Percentiles rank a stretch among this genome's conserved stretches.
phyloP scores from a whole-genome alignment of 2,888 invertebrate species.

The Plemyria rubiginata region DNA sequence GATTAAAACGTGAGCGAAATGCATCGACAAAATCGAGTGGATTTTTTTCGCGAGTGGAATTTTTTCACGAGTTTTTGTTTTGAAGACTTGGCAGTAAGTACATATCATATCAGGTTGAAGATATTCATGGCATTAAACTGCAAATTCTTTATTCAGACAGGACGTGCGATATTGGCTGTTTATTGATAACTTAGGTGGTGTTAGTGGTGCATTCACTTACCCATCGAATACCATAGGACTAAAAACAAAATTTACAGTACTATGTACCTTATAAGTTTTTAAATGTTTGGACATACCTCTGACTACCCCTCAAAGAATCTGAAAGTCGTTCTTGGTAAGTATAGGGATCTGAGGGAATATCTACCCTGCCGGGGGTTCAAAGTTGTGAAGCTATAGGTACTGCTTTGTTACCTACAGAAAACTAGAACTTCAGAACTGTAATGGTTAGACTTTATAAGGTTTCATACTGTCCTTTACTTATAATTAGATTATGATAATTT shows the following conservation, averaged over 20 bases:
- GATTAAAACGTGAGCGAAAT: constrained; percentile 7
- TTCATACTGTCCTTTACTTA: constrained; percentile 25
- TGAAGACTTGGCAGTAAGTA: not conserved
- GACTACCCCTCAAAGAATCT: too few relatives aligned
- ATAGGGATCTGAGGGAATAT: too few relatives aligned
- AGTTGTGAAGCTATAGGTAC: too few relatives aligned
- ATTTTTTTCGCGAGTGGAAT: constrained; percentile 11
- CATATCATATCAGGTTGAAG: not conserved
- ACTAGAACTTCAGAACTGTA: not conserved
- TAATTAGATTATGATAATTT: constrained; percentile 36
- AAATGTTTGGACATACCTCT: too few relatives aligned
- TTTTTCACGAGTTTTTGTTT: constrained; percentile 8
- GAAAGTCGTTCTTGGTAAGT: too few relatives aligned
- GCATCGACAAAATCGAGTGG: constrained; percentile 8
- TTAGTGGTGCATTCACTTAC: too few relatives aligned
- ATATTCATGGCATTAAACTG: constrained; percentile 2
- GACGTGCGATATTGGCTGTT: not conserved
- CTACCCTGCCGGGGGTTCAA: too few relatives aligned
- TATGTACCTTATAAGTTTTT: too few relatives aligned
- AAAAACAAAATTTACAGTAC: too few relatives aligned
- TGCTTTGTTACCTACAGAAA: too few relatives aligned
- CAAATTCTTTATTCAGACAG: not conserved
- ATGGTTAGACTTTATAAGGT: constrained; percentile 12
- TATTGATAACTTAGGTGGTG: too few relatives aligned
- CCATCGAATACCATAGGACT: too few relatives aligned